Evolutionary conservation across 2,113 vertebrate species (phyloP).

Genomic region (Festucalex cinctus): DNA sequence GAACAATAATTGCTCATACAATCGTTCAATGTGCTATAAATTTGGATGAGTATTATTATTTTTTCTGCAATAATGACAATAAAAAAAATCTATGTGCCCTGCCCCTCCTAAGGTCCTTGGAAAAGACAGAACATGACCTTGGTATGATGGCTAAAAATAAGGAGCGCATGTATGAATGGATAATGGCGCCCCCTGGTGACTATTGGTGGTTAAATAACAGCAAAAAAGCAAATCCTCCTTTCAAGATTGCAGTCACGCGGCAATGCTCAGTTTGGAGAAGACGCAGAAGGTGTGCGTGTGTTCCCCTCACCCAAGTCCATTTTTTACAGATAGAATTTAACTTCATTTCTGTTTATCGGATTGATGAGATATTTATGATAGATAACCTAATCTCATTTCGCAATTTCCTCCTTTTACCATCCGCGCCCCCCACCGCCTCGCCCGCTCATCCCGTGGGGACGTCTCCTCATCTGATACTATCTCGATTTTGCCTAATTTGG

Average conservation of each 20-base stretch:
- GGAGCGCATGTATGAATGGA: slow-evolving; percentile 37
- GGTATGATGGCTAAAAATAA: slow-evolving; percentile 45
- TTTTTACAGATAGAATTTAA: background rate
- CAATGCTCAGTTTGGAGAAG: slow-evolving; percentile 50
- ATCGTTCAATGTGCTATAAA: too few relatives aligned
- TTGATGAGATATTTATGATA: background rate
- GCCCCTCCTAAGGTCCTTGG: background rate
- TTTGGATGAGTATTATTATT: too few relatives aligned
- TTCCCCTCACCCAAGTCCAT: background rate
- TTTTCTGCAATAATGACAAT: too few relatives aligned
- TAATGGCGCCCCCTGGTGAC: slow-evolving; percentile 34
- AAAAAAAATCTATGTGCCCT: too few relatives aligned
- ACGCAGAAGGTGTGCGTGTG: slow-evolving; percentile 20
- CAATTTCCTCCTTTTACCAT: background rate
- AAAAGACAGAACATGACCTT: slow-evolving; percentile 42
- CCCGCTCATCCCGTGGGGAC: background rate
- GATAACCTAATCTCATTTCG: background rate
- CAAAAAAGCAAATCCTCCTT: slow-evolving; percentile 52
- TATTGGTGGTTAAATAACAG: slow-evolving; percentile 16
- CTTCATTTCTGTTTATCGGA: background rate
- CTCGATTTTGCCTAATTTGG: background rate
- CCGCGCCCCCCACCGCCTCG: background rate
- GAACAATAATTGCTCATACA: too few relatives aligned
- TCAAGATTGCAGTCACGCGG: slow-evolving; percentile 54
- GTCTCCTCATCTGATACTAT: background rate